A percentile compares a stretch with the other conserved stretches of the same genome.
phyloP scores from a whole-genome alignment of 2,113 vertebrate genomes.

The Leuciscus idus region DNA sequence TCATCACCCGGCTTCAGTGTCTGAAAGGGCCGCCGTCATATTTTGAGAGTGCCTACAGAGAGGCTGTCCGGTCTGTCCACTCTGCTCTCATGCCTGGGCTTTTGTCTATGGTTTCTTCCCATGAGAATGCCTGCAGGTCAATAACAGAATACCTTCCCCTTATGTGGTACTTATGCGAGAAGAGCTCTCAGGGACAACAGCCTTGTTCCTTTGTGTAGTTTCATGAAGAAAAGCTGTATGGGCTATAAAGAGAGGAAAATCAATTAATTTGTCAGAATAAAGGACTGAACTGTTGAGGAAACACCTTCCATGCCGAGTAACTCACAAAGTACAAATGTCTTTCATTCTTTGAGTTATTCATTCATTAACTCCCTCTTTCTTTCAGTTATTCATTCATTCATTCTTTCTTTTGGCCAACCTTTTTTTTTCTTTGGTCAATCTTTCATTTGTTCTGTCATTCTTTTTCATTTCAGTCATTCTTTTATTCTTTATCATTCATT shows the following conservation, averaged over 20 bases:
- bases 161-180: conserved; percentile 30
- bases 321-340: conserved; percentile 15
- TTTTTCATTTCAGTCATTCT: neutral
- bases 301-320: conserved; percentile 7
- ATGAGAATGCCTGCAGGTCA: conserved; percentile 61
- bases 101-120: conserved; percentile 71
- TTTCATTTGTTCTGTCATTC: neutral
- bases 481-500: neutral
- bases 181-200: conserved; percentile 34
- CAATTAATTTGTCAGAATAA: conserved; percentile 29
- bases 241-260: conserved; percentile 6
- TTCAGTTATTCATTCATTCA: neutral
- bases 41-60: conserved; percentile 66
- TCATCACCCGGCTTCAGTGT: conserved; percentile 70
- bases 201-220: conserved; percentile 44
- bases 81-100: conserved; percentile 61
- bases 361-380: neutral
- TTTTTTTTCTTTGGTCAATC: neutral
- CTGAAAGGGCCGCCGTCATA: conserved; percentile 68
- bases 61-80: conserved; percentile 57
- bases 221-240: conserved; percentile 17
- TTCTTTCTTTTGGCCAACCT: neutral
- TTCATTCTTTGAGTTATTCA: neutral
- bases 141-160: conserved; percentile 60
- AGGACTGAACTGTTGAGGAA: neutral